Conservation (phyloP, 2,888 invertebrate genomes). For the Encarsia formosa region DNA sequence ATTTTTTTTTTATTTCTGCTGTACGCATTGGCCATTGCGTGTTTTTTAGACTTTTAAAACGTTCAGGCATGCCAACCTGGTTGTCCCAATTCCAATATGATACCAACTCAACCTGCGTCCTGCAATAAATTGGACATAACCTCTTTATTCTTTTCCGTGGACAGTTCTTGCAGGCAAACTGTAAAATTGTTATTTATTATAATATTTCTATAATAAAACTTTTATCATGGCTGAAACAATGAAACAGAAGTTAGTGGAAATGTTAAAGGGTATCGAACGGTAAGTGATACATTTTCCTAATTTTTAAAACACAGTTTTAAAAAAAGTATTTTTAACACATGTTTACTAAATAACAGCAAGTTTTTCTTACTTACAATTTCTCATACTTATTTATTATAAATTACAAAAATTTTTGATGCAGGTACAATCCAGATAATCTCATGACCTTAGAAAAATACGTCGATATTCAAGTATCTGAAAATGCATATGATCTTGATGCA, state of each 20-base stretch:
- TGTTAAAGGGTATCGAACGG: slow-evolving; percentile 92
- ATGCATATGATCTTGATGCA: slow-evolving; percentile 94
- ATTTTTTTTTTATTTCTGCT: too few relatives aligned
- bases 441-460: slow-evolving; percentile 88
- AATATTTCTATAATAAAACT: slow-evolving; percentile 1
- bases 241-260: slow-evolving; percentile 79
- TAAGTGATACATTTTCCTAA: slow-evolving; percentile 44
- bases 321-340: not conserved
- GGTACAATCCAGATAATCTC: slow-evolving; percentile 95
- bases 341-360: slow-evolving; percentile 4
- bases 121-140: not conserved
- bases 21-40: too few relatives aligned
- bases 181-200: not conserved
- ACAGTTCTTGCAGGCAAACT: not conserved
- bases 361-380: not conserved
- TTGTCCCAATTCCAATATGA: too few relatives aligned
- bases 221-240: slow-evolving; percentile 71
- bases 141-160: not conserved
- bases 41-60: too few relatives aligned
- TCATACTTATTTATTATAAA: not conserved
- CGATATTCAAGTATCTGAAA: slow-evolving; percentile 86
- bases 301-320: not conserved
- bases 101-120: too few relatives aligned
- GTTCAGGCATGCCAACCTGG: too few relatives aligned
- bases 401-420: slow-evolving; percentile 44